Percentiles rank a stretch among this genome's conserved stretches.
phyloP scores from a whole-genome alignment of 2,888 invertebrate genomes.

The Gnatocerus cornutus region DNA sequence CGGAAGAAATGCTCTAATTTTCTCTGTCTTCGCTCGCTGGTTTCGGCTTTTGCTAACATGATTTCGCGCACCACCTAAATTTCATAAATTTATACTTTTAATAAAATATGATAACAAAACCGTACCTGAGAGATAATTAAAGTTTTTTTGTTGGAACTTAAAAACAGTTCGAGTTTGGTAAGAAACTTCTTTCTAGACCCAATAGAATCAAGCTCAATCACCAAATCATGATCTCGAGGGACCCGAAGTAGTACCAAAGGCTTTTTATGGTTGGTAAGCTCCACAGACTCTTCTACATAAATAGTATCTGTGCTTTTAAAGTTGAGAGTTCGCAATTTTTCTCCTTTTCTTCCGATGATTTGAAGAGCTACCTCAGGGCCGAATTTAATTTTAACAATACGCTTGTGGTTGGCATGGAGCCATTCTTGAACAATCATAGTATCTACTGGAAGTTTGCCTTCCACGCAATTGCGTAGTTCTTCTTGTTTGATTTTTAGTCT shows the following conservation, averaged over 20 bases:
- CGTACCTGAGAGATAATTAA: slow-evolving; percentile 80
- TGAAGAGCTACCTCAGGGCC: slow-evolving; percentile 91
- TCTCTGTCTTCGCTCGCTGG: slow-evolving; percentile 93
- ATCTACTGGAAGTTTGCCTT: slow-evolving; percentile 83
- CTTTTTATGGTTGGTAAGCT: slow-evolving; percentile 80
- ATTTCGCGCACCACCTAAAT: slow-evolving; percentile 84
- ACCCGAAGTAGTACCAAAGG: slow-evolving; percentile 88
- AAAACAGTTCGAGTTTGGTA: slow-evolving; percentile 88
- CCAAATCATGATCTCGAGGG: slow-evolving; percentile 93
- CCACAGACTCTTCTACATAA: slow-evolving; percentile 93
- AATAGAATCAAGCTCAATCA: slow-evolving; percentile 90
- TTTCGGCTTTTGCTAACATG: slow-evolving; percentile 93
- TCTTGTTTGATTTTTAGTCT: slow-evolving; percentile 89
- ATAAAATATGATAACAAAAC: no score
- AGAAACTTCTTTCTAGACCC: slow-evolving; percentile 89
- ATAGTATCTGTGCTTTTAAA: slow-evolving; percentile 85
- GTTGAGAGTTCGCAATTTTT: slow-evolving; percentile 88
- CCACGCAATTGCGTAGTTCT: slow-evolving; percentile 71
- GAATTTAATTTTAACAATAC: slow-evolving; percentile 90
- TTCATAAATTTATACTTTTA: no score
- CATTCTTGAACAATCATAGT: slow-evolving; percentile 96
- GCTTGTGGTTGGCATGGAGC: slow-evolving; percentile 93
- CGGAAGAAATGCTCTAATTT: slow-evolving; percentile 96
- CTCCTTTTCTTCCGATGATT: slow-evolving; percentile 93
- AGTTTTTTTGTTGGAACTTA: slow-evolving; percentile 87